phyloP scores from a whole-genome alignment of 2,888 invertebrate genomes.

The Dasypolia templi region DNA sequence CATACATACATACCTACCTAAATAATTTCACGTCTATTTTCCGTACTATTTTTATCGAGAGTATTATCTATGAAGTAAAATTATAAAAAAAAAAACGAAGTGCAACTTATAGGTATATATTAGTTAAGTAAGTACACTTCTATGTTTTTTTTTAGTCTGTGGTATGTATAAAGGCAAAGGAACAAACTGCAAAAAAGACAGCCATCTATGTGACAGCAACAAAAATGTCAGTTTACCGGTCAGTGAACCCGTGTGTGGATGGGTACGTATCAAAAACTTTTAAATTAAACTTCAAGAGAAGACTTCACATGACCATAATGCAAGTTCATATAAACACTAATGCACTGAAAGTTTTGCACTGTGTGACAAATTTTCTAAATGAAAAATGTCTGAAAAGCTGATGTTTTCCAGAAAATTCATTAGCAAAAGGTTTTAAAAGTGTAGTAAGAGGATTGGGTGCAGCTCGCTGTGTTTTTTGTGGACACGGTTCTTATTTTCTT shows the following conservation, averaged over 20 bases:
- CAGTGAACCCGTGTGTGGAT: constrained; percentile 65
- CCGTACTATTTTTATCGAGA: neutral
- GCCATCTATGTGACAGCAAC: constrained; percentile 34
- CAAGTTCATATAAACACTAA: constrained; percentile 70
- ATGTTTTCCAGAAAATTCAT: constrained; percentile 51
- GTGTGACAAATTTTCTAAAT: constrained; percentile 77
- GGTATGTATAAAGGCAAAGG: neutral
- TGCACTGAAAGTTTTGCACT: constrained; percentile 72
- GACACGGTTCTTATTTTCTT: constrained; percentile 8
- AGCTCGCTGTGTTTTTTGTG: neutral
- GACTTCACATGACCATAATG: constrained; percentile 73
- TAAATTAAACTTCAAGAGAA: constrained; percentile 78
- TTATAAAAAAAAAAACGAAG: neutral
- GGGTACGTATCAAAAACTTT: constrained; percentile 73
- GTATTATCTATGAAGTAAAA: neutral
- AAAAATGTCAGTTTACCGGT: constrained; percentile 63
- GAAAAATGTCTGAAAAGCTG: constrained; percentile 72
- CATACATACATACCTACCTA: neutral
- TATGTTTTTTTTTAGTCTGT: neutral
- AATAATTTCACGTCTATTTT: neutral
- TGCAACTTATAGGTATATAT: neutral
- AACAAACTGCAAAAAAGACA: constrained; percentile 3
- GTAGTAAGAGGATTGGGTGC: constrained; percentile 35
- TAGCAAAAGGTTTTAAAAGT: constrained; percentile 45
- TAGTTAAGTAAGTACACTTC: neutral